Evolutionary conservation across 2,113 vertebrate species (phyloP).

Genomic region (Rhinogobius similis): DNA sequence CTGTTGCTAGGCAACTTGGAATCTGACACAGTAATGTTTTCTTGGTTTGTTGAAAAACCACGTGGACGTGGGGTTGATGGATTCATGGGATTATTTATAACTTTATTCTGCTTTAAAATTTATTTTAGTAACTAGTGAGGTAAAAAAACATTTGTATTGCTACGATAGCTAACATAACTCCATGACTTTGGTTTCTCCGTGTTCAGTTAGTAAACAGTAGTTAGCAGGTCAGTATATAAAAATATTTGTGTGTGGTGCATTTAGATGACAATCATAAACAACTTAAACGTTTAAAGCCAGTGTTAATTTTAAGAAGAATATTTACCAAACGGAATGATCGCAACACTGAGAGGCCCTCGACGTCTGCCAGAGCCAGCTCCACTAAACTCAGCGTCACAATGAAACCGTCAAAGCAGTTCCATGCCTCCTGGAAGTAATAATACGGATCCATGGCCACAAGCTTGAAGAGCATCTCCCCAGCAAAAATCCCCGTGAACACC

Average conservation of each 20-base stretch:
- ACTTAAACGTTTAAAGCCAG: neutral
- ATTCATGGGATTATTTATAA: neutral
- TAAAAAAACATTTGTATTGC: neutral
- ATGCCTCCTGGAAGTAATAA: slow-evolving; percentile 98
- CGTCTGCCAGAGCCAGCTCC: slow-evolving; percentile 91
- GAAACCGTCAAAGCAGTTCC: slow-evolving; percentile 99
- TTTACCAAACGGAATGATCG: slow-evolving; percentile 97
- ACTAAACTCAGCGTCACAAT: slow-evolving; percentile 98
- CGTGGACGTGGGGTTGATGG: neutral
- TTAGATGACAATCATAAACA: neutral
- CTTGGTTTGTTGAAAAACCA: neutral
- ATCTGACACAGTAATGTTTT: neutral
- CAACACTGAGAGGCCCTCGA: slow-evolving; percentile 96
- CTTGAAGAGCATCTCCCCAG: slow-evolving; percentile 97
- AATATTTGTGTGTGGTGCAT: neutral
- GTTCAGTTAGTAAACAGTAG: neutral
- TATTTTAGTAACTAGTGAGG: neutral
- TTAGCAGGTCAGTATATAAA: neutral
- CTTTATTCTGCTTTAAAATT: neutral
- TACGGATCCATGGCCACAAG: slow-evolving; percentile 98
- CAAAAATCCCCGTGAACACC: slow-evolving; percentile 99
- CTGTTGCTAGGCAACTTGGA: neutral
- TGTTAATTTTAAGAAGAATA: slow-evolving; percentile 9
- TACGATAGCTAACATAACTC: neutral
- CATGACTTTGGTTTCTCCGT: neutral